phyloP scores from a whole-genome alignment of 2,888 invertebrate species.

The Tinea pellionella region DNA sequence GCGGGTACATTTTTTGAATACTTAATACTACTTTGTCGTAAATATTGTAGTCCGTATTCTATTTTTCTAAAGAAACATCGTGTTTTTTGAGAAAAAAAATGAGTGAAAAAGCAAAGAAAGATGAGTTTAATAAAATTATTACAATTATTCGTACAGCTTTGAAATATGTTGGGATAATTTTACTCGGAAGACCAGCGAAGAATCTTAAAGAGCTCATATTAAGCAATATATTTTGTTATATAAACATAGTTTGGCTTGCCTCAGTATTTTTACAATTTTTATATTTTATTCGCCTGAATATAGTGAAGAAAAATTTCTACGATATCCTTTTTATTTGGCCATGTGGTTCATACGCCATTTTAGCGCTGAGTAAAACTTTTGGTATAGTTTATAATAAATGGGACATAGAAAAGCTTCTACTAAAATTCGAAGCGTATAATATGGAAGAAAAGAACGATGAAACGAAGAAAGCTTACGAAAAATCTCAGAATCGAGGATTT shows the following conservation, averaged over 20 bases:
- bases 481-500: not conserved
- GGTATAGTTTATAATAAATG: constrained; percentile 7
- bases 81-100: not conserved
- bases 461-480: not conserved
- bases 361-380: not conserved
- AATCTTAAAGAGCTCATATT: not conserved
- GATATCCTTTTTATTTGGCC: constrained; percentile 2
- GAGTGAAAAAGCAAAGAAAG: not conserved
- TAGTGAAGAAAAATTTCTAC: not conserved
- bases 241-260: not conserved
- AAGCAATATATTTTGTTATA: not conserved
- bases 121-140: not conserved
- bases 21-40: not conserved
- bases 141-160: not conserved
- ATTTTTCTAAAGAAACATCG: not conserved
- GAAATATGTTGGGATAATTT: not conserved
- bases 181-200: not conserved
- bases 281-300: not conserved
- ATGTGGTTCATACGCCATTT: constrained; percentile 5
- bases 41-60: not conserved
- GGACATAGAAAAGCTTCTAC: not conserved
- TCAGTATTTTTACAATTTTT: not conserved
- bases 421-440: not conserved
- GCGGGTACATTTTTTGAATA: not conserved
- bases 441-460: not conserved